These are phyloP conservation scores for Falco cherrug DNA, from an alignment of 2,797 vertebrate species.

Conservation along the genomic window DNA sequence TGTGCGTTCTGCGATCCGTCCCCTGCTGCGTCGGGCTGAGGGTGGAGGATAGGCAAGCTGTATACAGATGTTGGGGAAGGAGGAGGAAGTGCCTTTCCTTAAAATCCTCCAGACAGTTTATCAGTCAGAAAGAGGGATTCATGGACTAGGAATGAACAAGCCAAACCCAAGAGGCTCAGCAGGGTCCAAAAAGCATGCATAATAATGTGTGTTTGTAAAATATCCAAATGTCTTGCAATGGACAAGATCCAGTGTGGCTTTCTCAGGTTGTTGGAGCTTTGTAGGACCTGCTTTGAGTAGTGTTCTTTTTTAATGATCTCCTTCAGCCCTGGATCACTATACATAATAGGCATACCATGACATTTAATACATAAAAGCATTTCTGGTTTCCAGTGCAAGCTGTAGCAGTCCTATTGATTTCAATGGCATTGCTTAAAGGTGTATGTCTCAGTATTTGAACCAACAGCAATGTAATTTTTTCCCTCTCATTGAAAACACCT, in stretches of 20 bases:
- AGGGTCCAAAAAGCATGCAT: background rate
- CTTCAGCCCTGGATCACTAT: background rate
- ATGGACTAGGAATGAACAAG: background rate
- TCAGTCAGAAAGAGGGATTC: background rate
- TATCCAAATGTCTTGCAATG: background rate
- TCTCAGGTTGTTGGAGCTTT: background rate
- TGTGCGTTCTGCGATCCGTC: background rate
- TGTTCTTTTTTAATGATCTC: background rate
- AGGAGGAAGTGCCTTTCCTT: background rate
- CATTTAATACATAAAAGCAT: background rate
- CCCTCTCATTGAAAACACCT: background rate
- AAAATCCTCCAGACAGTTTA: background rate
- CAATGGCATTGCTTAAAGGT: background rate
- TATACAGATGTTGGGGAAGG: background rate
- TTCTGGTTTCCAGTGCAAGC: background rate
- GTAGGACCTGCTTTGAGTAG: background rate
- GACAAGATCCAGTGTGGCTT: background rate
- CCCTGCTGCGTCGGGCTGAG: rapidly evolving
- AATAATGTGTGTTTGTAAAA: background rate
- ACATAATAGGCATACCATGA: background rate
- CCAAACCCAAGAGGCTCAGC: background rate
- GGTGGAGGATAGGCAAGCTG: background rate
- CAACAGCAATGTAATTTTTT: background rate
- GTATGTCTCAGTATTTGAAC: background rate
- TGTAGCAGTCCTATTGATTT: background rate